Evolutionary conservation across 2,113 vertebrate genomes (phyloP), one percentile per base, ranked within the genome.

Genomic region (Argyrosomus japonicus): DNA sequence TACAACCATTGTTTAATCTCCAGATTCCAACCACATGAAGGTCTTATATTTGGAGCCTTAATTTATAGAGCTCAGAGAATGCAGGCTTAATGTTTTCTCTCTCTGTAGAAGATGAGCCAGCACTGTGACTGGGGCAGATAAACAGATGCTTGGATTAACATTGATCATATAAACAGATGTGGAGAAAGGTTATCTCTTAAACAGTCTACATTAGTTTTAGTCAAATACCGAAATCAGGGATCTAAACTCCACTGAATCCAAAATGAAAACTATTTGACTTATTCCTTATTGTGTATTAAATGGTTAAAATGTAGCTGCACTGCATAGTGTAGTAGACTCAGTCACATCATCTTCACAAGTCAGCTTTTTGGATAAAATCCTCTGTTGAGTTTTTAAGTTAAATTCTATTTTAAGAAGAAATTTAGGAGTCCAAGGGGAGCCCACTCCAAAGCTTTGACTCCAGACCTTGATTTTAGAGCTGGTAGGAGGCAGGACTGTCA

Each of bases 1-100:
- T 93, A 94, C 62, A 48, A 84, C 79, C 87, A 92, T 93, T 91
- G 89, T 94, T 93, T 93, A 90, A 94, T 93, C 91, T 93, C 88
- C 89, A 93, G 85, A 92, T 93, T 92, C 86, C 81, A 91, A 82
- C 93, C 94, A 94, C 93, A 93, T 94, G 90, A 93, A 89, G 87
- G 85, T 47, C 82, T 88, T 73, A 36, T 80, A 88, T 90, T 91
- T 86, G 64, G 81, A 87, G 58, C 69, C 71, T 74, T 91, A 87
- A 90, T 93, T 94, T 93, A 93, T 88, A 75, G 84, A 78, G 86
- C 85, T 79, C 72, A 77, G 84, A 88, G 89, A 91, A 92, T 82
- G 85, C 89, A 82, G 75, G 79, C 85, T 79, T 84, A 89, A 89
- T 82, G 73, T 88, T 87, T 90, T 82, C 84, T 86, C 74, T 88